Evolutionary conservation across 2,113 vertebrate genomes (phyloP).

Genomic region (Pelecanoides urinatrix): DNA sequence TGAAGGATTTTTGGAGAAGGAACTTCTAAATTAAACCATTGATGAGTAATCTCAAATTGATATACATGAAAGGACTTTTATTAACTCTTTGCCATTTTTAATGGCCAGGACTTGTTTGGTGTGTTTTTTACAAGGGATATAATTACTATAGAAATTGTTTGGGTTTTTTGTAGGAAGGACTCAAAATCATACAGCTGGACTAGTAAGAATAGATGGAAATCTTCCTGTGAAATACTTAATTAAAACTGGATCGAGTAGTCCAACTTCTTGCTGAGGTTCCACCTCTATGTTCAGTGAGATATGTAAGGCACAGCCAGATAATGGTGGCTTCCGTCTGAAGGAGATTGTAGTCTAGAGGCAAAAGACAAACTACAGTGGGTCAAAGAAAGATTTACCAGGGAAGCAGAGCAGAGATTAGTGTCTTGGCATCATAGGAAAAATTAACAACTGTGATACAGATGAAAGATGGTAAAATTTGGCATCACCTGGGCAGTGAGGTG

Average conservation of each 20-base stretch:
- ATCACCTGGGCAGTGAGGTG: background rate
- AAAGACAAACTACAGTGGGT: background rate
- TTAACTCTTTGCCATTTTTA: background rate
- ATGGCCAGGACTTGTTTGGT: background rate
- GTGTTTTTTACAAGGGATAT: background rate
- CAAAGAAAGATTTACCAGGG: background rate
- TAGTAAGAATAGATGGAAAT: background rate
- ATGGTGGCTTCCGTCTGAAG: background rate
- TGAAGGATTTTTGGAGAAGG: background rate
- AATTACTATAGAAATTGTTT: background rate
- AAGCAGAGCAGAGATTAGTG: background rate
- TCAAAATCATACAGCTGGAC: background rate
- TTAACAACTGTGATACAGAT: background rate
- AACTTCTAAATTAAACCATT: background rate
- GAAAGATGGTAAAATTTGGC: background rate
- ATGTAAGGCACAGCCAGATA: too few relatives aligned
- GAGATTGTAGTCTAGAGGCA: background rate
- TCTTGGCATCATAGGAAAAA: background rate
- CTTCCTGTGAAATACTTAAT: background rate
- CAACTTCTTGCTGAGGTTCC: background rate
- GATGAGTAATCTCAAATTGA: background rate
- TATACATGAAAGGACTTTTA: accelerated
- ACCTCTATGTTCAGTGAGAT: background rate
- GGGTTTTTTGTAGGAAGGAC: background rate
- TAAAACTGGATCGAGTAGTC: background rate